Percentiles rank a stretch among this genome's conserved stretches.
phyloP scores from a whole-genome alignment of 2,888 invertebrate genomes.

The Kuschelorhynchus macadamiae region DNA sequence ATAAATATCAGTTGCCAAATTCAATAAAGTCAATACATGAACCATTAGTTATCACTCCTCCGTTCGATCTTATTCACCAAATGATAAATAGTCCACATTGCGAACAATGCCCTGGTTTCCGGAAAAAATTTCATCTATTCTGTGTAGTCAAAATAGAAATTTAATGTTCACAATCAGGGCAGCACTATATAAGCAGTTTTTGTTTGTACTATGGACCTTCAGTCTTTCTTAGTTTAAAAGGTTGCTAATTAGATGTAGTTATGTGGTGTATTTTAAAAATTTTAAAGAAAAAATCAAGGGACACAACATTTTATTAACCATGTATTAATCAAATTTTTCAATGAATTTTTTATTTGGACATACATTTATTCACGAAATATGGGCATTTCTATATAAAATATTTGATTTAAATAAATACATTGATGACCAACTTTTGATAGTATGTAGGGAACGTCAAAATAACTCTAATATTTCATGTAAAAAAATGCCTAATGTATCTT shows the following conservation, averaged over 20 bases:
- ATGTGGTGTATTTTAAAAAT: too few relatives aligned
- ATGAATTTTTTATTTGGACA: background rate
- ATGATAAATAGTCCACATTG: constrained; percentile 35
- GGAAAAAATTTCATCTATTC: constrained; percentile 47
- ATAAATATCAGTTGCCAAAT: constrained; percentile 39
- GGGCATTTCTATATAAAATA: too few relatives aligned
- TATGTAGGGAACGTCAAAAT: too few relatives aligned
- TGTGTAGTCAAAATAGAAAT: constrained; percentile 51
- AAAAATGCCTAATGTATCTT: too few relatives aligned
- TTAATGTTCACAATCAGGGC: constrained; percentile 34
- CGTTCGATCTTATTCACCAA: constrained; percentile 39
- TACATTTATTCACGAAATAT: too few relatives aligned
- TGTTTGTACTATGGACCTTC: background rate
- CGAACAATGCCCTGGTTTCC: constrained; percentile 41
- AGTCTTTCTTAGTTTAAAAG: background rate
- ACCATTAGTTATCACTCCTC: constrained; percentile 48
- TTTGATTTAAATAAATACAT: too few relatives aligned
- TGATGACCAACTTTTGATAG: too few relatives aligned
- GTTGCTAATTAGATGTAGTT: too few relatives aligned
- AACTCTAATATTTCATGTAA: too few relatives aligned
- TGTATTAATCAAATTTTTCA: too few relatives aligned
- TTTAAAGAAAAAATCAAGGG: too few relatives aligned
- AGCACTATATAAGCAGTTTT: constrained; percentile 1
- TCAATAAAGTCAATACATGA: constrained; percentile 47
- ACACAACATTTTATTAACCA: too few relatives aligned